These are phyloP conservation scores for Notechis scutatus DNA, from an alignment of 2,113 vertebrate genomes.

Conservation along the genomic window DNA sequence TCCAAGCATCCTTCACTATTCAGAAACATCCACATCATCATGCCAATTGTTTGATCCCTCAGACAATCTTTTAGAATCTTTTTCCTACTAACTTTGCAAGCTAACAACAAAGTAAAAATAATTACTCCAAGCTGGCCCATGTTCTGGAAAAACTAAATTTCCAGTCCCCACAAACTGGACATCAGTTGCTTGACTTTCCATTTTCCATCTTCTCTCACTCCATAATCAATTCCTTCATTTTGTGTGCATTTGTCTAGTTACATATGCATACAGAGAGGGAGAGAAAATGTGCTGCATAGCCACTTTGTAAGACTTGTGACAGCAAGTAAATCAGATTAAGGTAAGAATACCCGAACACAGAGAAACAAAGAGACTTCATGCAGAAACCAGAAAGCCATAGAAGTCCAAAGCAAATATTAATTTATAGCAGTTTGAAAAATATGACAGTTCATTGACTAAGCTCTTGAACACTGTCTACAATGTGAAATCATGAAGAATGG, in stretches of 20 bases:
- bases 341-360: not conserved
- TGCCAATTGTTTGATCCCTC: not conserved
- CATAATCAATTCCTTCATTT: not conserved
- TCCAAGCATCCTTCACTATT: not conserved
- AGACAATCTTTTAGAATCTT: not conserved
- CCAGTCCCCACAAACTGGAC: not conserved
- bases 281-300: not conserved
- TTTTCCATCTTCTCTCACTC: not conserved
- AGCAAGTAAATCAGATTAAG: not conserved
- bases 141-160: not conserved
- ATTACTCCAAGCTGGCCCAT: not conserved
- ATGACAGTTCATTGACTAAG: not conserved
- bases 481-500: not conserved
- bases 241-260: not conserved
- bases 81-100: not conserved
- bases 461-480: not conserved
- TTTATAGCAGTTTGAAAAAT: not conserved
- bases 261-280: not conserved
- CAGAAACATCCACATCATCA: not conserved
- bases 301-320: not conserved
- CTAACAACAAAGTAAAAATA: not conserved
- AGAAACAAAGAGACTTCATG: not conserved
- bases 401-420: not conserved
- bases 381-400: not conserved
- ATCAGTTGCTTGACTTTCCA: not conserved